A percentile compares a stretch with the other conserved stretches of the same genome.
Evolutionary conservation across 2,888 invertebrate genomes (phyloP).

Genomic region (Onthophagus sagittarius): DNA sequence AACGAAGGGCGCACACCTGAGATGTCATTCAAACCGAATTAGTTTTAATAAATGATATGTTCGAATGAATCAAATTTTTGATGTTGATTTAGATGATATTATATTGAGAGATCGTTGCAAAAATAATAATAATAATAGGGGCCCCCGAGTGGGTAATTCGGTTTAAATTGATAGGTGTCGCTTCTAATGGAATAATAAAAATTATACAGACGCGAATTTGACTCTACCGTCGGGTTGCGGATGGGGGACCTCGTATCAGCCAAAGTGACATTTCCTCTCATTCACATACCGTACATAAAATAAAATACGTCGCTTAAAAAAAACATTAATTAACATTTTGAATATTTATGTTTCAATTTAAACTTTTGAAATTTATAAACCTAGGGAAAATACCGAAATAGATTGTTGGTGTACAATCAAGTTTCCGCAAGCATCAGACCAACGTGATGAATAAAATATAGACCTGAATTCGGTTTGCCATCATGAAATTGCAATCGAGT

Average conservation of each 20-base stretch:
- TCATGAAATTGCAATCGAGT: slow-evolving; percentile 2
- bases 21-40: neutral
- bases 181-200: slow-evolving; percentile 23
- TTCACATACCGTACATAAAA: neutral
- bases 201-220: slow-evolving; percentile 23
- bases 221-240: slow-evolving; percentile 5
- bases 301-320: neutral
- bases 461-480: neutral
- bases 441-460: neutral
- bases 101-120: neutral
- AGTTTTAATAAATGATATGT: neutral
- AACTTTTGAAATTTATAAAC: too few species aligned
- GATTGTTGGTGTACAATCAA: neutral
- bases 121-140: neutral
- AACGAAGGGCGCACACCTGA: neutral
- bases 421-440: neutral
- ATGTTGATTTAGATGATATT: too few species aligned
- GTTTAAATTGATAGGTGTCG: slow-evolving; percentile 24
- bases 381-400: neutral
- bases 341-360: too few species aligned
- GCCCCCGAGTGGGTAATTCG: slow-evolving; percentile 6
- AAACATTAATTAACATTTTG: neutral
- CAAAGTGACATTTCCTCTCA: neutral
- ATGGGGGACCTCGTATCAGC: neutral
- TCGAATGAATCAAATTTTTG: too few species aligned